A percentile compares a stretch with the other conserved stretches of the same genome.
These are phyloP conservation scores for Ispidina lecontei DNA, from an alignment of 2,797 vertebrate genomes.

Conservation along the genomic window DNA sequence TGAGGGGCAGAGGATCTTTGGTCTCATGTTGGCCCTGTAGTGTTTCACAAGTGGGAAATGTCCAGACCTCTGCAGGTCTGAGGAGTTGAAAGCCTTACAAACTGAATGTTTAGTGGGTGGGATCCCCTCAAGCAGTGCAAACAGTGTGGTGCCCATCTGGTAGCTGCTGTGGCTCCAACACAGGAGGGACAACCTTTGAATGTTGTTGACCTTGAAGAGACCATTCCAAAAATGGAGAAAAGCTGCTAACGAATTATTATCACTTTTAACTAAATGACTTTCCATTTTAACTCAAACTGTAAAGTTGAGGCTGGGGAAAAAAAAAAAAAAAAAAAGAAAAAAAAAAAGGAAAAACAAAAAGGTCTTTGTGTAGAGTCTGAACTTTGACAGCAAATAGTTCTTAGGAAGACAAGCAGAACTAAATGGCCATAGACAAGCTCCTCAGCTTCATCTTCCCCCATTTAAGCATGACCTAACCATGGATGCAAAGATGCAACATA, in stretches of 20 bases:
- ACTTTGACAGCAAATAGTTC: background rate
- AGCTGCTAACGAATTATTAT: background rate
- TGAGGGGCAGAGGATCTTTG: background rate
- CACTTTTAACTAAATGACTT: background rate
- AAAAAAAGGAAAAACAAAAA: background rate
- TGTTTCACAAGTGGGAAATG: background rate
- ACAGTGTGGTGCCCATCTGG: background rate
- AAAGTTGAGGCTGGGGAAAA: background rate
- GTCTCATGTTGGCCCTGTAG: background rate
- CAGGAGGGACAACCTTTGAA: background rate
- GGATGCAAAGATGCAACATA: background rate
- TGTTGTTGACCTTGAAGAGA: constrained; percentile 1
- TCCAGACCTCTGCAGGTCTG: background rate
- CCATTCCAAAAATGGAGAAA: background rate
- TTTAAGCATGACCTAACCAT: background rate
- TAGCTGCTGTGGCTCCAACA: background rate
- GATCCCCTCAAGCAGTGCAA: background rate
- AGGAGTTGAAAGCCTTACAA: background rate
- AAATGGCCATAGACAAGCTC: background rate
- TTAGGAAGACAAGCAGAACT: background rate
- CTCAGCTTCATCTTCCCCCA: background rate
- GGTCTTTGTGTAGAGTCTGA: background rate
- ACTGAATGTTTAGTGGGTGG: background rate
- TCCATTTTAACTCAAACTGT: background rate
- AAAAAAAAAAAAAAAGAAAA: background rate